Conservation (phyloP, 2,888 invertebrate species). For the Onchidella celtica region DNA sequence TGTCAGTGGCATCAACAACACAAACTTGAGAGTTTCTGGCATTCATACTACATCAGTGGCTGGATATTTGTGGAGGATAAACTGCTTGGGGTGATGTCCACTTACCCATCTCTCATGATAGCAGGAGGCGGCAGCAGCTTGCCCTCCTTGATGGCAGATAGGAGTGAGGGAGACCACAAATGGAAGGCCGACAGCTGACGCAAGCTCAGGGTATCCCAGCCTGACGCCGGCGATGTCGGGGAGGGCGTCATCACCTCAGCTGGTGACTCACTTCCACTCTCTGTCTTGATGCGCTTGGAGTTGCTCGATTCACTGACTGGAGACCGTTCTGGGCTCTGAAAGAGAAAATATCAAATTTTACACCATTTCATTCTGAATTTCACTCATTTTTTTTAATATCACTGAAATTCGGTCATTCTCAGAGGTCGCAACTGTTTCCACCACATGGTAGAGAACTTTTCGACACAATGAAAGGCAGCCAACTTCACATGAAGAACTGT, state of each 20-base stretch:
- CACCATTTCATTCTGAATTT: too few relatives aligned
- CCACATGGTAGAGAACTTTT: too few relatives aligned
- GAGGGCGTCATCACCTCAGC: slow-evolving; percentile 20
- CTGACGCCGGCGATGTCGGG: slow-evolving; percentile 6
- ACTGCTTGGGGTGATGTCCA: too few relatives aligned
- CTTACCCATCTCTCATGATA: slow-evolving; percentile 74
- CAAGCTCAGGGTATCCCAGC: slow-evolving; percentile 30
- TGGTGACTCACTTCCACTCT: not conserved
- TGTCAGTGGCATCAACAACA: too few relatives aligned
- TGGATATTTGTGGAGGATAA: too few relatives aligned
- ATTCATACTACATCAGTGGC: not conserved
- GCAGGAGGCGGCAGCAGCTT: slow-evolving; percentile 69
- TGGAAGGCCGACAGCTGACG: slow-evolving; percentile 66
- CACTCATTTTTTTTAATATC: too few relatives aligned
- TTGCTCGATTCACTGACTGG: not conserved
- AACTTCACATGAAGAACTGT: too few relatives aligned
- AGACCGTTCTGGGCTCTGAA: slow-evolving; percentile 33
- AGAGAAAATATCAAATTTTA: too few relatives aligned
- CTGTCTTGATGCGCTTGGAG: slow-evolving; percentile 38
- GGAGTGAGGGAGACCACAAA: slow-evolving; percentile 69
- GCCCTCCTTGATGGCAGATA: slow-evolving; percentile 66
- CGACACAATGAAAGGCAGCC: too few relatives aligned
- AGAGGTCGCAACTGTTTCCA: too few relatives aligned
- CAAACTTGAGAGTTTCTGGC: not conserved
- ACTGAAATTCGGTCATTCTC: too few relatives aligned